Conservation (phyloP, 2,113 vertebrate species). For the Tachysurus fulvidraco region DNA sequence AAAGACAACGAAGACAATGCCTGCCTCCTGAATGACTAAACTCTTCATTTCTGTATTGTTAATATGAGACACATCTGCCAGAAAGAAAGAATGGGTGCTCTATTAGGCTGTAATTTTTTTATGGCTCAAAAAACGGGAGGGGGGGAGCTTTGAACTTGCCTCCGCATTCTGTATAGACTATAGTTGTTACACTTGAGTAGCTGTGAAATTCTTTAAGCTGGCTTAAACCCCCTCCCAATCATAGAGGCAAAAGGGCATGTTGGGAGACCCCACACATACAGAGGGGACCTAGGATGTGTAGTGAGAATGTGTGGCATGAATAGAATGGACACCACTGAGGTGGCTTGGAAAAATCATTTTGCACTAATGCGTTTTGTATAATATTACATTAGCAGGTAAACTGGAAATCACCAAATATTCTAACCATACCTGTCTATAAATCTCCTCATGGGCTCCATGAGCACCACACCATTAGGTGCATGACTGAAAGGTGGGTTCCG, state of each 20-base stretch:
- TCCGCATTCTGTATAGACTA: conserved; percentile 15
- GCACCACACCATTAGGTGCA: conserved; percentile 71
- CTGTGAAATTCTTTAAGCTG: conserved; percentile 54
- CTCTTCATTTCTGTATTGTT: conserved; percentile 50
- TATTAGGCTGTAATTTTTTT: conserved; percentile 34
- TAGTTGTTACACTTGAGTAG: conserved; percentile 27
- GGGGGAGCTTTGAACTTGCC: conserved; percentile 17
- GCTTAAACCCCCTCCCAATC: conserved; percentile 34
- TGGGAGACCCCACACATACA: conserved; percentile 50
- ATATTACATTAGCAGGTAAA: background rate
- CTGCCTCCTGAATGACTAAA: conserved; percentile 46
- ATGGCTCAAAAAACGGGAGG: background rate
- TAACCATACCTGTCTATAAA: conserved; percentile 86
- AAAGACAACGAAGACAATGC: conserved; percentile 45
- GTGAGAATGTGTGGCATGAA: conserved; percentile 1
- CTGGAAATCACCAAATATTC: background rate
- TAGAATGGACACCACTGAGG: background rate
- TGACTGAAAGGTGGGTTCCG: conserved; percentile 84
- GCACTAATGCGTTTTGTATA: background rate
- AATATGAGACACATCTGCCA: conserved; percentile 43
- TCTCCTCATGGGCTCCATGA: conserved; percentile 81
- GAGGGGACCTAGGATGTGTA: conserved; percentile 12
- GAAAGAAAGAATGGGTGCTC: conserved; percentile 41
- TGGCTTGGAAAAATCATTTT: conserved; percentile 9
- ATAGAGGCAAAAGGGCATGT: conserved; percentile 30